Conservation (phyloP, 2,113 vertebrate genomes). For the Rafetus swinhoei region DNA sequence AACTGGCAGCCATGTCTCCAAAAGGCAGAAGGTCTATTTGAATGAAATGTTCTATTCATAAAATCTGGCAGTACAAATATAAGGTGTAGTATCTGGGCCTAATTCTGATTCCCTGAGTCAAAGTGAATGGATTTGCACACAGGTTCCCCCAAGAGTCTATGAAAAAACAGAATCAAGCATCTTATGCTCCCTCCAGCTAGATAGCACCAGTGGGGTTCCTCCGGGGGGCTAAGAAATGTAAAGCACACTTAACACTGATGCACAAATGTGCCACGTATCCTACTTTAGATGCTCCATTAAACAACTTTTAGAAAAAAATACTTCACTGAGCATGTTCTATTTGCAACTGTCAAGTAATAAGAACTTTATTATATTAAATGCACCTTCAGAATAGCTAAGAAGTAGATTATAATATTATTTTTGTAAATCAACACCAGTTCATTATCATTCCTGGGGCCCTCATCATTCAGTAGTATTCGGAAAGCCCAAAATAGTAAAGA, state of each 20-base stretch:
- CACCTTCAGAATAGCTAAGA: background rate
- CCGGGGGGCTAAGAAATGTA: background rate
- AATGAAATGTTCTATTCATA: background rate
- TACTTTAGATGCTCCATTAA: background rate
- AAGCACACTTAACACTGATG: background rate
- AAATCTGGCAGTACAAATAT: background rate
- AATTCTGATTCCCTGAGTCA: background rate
- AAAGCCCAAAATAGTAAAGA: background rate
- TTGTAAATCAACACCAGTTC: background rate
- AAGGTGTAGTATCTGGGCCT: background rate
- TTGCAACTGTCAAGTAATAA: background rate
- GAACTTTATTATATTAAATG: fast-evolving
- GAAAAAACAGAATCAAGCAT: background rate
- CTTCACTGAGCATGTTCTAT: background rate
- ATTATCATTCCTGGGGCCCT: background rate
- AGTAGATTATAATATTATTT: background rate
- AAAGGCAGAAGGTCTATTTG: background rate
- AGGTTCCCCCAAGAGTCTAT: background rate
- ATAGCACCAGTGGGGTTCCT: background rate
- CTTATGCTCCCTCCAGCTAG: background rate
- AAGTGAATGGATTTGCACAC: background rate
- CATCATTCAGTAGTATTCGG: background rate
- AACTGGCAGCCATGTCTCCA: background rate
- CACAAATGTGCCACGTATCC: background rate
- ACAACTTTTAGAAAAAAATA: background rate